Base-by-base conservation (phyloP, 2,797 vertebrate genomes). In the Chaetophractus vellerosus region DNA sequence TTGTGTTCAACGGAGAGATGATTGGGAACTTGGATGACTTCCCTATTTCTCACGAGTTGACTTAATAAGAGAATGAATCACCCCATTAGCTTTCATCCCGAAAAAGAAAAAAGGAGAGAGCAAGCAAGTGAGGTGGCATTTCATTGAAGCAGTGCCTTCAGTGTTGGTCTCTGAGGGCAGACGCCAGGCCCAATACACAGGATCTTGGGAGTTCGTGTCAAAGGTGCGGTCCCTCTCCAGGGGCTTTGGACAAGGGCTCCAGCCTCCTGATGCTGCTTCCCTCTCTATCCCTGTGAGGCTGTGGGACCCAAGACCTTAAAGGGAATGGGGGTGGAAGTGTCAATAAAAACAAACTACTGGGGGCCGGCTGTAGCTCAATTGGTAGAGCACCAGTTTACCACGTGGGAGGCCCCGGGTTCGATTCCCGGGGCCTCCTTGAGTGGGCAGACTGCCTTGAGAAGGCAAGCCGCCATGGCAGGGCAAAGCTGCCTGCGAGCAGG, bases 1-100 rank as follows among this genome's bases (percentile, higher is more conserved):
- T 86, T 74, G n/a, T 50, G 64, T 84, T 87, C 74, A 12, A 8
- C 15, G 4, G 75, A 76, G 33, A 85, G 79, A 91, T n/a, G 90
- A 15, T 4, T 78, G 88, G 78, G 79, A 71, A 94, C 38, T 18
- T 23, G 38, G 57, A 52, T 91, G 88, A 85, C 85, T 78, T 95
- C 61, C 57, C 69, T 89, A 76, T 91, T 80, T 76, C 78, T 90
- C 61, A 15, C 48, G 68, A 86, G 85, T 75, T 38, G 64, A 83
- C 90, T 93, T 88, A 92, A 89, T 76, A 85, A 76, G 59, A 72
- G 69, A 78, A 72, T 80, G 69, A 94, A 92, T 96, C 95, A 92
- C 86, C 76, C 75, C 84, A 14, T 93, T 88, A 90, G 55, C 48
- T 90, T 96, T 91, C 66, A 72, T 92, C 59, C 88, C 92, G 79